Conservation (phyloP, 2,113 vertebrate genomes). For the Chaetodon trifascialis region DNA sequence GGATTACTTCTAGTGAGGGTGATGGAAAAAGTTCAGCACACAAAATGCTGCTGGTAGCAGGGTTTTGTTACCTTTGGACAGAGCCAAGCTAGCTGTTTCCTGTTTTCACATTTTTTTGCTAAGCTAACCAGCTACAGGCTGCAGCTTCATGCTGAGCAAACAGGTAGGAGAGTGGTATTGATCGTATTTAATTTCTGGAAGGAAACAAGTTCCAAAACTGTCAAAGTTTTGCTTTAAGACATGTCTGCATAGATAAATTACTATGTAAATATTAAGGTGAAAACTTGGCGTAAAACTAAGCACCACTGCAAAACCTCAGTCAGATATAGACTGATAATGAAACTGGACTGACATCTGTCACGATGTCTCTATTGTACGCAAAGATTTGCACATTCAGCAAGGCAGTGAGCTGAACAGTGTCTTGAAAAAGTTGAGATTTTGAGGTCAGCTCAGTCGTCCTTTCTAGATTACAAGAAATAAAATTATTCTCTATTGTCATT, state of each 20-base stretch:
- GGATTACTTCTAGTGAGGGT: not conserved
- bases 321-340: not conserved
- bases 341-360: not conserved
- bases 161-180: not conserved
- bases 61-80: not conserved
- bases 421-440: not conserved
- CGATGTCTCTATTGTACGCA: not conserved
- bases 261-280: not conserved
- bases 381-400: slow-evolving; percentile 1
- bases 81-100: not conserved
- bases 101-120: not conserved
- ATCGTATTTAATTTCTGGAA: not conserved
- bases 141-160: not conserved
- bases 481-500: slow-evolving; percentile 24
- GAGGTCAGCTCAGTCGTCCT: slow-evolving; percentile 13
- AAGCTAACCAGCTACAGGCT: not conserved
- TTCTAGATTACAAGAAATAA: slow-evolving; percentile 23
- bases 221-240: slow-evolving; percentile 14
- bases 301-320: not conserved
- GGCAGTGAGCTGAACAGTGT: not conserved
- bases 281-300: not conserved
- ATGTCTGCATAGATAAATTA: not conserved
- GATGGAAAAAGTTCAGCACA: not conserved
- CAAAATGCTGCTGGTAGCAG: not conserved
- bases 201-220: not conserved